Evolutionary conservation across 2,888 invertebrate genomes (phyloP), one percentile per base, ranked within the genome.

Genomic region (Morpho deidamia): DNA sequence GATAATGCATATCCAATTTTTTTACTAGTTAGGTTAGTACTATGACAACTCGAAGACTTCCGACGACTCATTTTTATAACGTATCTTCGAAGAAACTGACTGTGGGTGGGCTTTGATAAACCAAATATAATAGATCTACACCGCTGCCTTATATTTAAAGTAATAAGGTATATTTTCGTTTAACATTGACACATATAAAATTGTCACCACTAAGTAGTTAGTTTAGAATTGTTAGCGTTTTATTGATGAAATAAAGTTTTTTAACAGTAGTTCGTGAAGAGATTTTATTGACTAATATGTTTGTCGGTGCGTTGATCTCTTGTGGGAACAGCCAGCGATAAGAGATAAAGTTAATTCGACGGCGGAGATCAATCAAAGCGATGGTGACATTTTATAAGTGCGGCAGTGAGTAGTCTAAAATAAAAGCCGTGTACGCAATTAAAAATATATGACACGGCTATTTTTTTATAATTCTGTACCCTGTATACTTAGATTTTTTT

Each of bases 31-130:
- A 46, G 58, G 51, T 55, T 52, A 58, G 44, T 32, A 11, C 43
- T 47, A 48, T 42, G 42, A 44, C 51, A 51, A 43, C 53, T 10
- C 33, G 39, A 35, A 44, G 51, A 51, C 44, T 56, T 53, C 43
- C 41, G 51, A 51, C 49, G 44, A 56, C 53, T 73, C 67, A 77
- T 76, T 77, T 78, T 80, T 78, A 78, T 75, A 66, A 70, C 60
- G 62, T 68, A 68, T 70, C 69, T 80, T 78, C 77, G 66, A 63
- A 72, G 78, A 74, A 78, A 69, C 65, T 72, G 58, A 61, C 70
- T 60, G 62, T 82, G 83, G 83, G 84, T 84, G 84, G 85, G 66
- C 77, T 64, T 61, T 37, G 52, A 59, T 63, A 48, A 51, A 50
- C 58, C 65, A 53, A 59, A 53, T 33, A 51, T 62, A 58, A 12